Evolutionary conservation across 2,797 vertebrate genomes (phyloP).

Genomic region (Periparus ater): DNA sequence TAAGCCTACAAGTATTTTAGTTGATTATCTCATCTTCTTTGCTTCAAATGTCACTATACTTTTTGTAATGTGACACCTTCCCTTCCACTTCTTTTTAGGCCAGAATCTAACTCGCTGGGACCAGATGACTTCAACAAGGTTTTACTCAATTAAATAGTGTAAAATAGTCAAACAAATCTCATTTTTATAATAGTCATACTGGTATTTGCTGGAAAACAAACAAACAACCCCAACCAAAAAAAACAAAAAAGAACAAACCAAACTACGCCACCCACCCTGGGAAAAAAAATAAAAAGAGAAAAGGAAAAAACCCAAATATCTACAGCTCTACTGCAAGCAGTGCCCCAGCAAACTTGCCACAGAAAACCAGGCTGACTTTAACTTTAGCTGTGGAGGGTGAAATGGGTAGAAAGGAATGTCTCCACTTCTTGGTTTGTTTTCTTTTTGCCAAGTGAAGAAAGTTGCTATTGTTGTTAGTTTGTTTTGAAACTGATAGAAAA

Average conservation of each 20-base stretch:
- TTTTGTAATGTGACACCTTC: background rate
- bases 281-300: accelerated
- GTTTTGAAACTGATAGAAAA: constrained; percentile 54
- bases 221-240: background rate
- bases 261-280: background rate
- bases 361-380: background rate
- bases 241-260: background rate
- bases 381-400: background rate
- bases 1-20: background rate
- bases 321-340: background rate
- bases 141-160: background rate
- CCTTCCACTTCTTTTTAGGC: background rate
- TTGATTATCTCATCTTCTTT: background rate
- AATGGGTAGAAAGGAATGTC: constrained; percentile 16
- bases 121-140: background rate
- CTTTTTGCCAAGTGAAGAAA: constrained; percentile 4
- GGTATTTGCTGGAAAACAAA: background rate
- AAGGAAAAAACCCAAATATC: background rate
- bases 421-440: background rate
- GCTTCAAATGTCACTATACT: background rate
- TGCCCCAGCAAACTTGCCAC: background rate
- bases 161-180: background rate
- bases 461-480: constrained; percentile 31
- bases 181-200: background rate
- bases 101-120: background rate